Conservation (phyloP, 1,140 invertebrate species). For the Lordiphosa clarofinis region DNA sequence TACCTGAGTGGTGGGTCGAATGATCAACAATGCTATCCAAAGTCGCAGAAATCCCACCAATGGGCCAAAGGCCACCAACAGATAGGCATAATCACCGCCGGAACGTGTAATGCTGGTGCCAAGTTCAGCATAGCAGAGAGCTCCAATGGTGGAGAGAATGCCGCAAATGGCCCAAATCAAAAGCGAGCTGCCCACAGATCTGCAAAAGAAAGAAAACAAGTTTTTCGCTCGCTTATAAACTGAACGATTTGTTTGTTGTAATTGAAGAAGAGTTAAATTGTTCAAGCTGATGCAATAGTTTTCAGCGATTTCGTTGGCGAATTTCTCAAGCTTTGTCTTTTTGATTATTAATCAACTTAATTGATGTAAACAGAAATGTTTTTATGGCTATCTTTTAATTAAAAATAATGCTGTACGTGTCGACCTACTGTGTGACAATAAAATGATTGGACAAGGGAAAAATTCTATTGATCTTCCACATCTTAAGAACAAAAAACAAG, state of each 20-base stretch:
- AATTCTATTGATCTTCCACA: no score
- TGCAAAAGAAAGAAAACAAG: slow-evolving; percentile 57
- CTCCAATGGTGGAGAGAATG: slow-evolving; percentile 87
- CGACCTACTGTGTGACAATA: slow-evolving; percentile 14
- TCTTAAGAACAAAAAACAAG: no score
- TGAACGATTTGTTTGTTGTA: slow-evolving; percentile 32
- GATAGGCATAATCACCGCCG: slow-evolving; percentile 94
- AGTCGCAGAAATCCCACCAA: slow-evolving; percentile 92
- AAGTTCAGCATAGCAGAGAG: slow-evolving; percentile 92
- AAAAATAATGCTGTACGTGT: slow-evolving; percentile 11
- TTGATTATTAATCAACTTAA: slow-evolving; percentile 32
- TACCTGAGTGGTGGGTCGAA: slow-evolving; percentile 87
- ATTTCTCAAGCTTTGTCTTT: neutral
- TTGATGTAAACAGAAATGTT: slow-evolving; percentile 29
- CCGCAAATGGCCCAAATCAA: slow-evolving; percentile 88
- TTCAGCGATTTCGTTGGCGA: slow-evolving; percentile 28
- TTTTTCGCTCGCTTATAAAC: neutral
- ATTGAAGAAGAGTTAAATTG: slow-evolving; percentile 24
- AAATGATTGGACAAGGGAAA: no score
- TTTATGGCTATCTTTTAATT: slow-evolving; percentile 21
- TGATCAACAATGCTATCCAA: slow-evolving; percentile 93
- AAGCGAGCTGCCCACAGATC: slow-evolving; percentile 85
- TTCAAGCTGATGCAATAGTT: slow-evolving; percentile 61
- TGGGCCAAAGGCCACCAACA: slow-evolving; percentile 92
- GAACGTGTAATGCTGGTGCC: slow-evolving; percentile 90